Evolutionary conservation across 2,113 vertebrate genomes (phyloP).

Genomic region (Murina feae): DNA sequence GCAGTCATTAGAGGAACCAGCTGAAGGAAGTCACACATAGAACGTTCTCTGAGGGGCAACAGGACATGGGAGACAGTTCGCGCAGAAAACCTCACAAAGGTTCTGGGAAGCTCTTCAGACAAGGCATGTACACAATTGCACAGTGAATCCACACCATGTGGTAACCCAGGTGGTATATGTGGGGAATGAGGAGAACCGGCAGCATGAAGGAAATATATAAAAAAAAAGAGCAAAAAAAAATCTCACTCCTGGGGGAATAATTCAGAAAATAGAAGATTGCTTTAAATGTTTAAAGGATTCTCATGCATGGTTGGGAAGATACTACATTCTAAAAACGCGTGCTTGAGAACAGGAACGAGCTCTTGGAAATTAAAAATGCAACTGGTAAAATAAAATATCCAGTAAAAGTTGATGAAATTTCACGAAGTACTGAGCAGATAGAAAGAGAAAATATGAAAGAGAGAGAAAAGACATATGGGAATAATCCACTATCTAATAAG

Average conservation of each 20-base stretch:
- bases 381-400: neutral
- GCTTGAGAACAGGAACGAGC: neutral
- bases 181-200: neutral
- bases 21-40: neutral
- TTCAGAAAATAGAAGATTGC: neutral
- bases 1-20: neutral
- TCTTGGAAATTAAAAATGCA: conserved; percentile 21
- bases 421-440: neutral
- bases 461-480: neutral
- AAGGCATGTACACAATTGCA: neutral
- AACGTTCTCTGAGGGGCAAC: neutral
- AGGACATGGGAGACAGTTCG: neutral
- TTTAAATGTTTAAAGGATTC: neutral
- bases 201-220: neutral
- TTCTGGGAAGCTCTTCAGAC: neutral
- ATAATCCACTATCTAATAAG: neutral
- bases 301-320: neutral
- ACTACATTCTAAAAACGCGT: neutral
- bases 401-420: neutral
- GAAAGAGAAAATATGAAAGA: neutral
- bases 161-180: too few relatives aligned
- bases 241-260: neutral
- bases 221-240: neutral
- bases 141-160: neutral
- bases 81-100: neutral